Evolutionary conservation across 2,113 vertebrate species (phyloP), one percentile per base, ranked within the genome.

Genomic region (Pseudorhombus dupliciocellatus): DNA sequence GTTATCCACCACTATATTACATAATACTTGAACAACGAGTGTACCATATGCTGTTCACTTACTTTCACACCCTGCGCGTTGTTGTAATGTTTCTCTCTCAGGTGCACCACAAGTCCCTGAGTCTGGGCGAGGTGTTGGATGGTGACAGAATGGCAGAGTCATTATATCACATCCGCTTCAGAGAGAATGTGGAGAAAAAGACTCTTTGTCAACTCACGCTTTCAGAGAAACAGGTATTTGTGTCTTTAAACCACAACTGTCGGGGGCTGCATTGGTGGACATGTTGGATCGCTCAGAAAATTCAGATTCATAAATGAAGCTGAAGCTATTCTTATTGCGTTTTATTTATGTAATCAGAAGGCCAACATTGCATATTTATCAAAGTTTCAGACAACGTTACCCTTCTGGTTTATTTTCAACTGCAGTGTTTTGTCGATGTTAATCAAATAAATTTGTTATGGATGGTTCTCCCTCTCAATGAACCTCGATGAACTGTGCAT

Each of bases 101-200:
- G 93, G 91, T 94, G n/a, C 94, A 89, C 8, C 96, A 97, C 90
- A 97, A 97, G 81, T 95, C 95, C 73, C 93, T 97, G 67, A 96
- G 94, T 62, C 84, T 97, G 66, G 96, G 96, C 15, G 96, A 97
- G 85, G 96, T 97, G 64, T 81, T 97, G 84, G 95, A 97, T 50
- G 96, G 96, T 2, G 96, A 97, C 91, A 91, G 96, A 42, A 97
- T 97, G 96, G 96, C 96, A 0, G 95, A 96, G 75, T 96, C 95
- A 10, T 86, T 96, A 65, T 97, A 97, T 65, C 85, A 93, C 67
- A 94, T 97, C 64, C 89, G 77, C 44, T 97, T 97, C 89, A 90
- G 77, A 25, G 91, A 95, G 73, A 95, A 95, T 5, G 83, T 89
- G 5, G 94, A 95, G 44, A 95, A 88, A 66, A 93, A 86, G 71